A percentile compares a stretch with the other conserved stretches of the same genome.
Evolutionary conservation across 2,113 vertebrate species (phyloP).

Genomic region (Phodopus roborovskii): DNA sequence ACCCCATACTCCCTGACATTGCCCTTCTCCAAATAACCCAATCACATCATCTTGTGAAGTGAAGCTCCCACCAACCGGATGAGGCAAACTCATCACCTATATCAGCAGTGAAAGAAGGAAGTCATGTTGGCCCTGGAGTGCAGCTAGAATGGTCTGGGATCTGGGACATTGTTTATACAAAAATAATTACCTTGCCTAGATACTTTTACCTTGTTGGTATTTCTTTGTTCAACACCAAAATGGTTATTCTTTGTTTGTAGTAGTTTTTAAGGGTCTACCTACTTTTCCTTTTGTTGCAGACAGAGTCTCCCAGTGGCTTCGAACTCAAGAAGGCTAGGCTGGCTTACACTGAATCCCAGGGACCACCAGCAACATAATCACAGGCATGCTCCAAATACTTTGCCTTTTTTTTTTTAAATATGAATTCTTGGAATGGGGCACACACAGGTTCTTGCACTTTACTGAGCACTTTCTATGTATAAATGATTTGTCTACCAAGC

Average conservation of each 20-base stretch:
- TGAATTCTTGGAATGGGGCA: background rate
- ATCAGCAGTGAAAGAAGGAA: background rate
- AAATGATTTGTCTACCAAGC: fast-evolving
- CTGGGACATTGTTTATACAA: background rate
- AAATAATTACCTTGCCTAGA: background rate
- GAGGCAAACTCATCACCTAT: background rate
- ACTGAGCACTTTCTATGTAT: background rate
- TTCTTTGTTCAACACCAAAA: background rate
- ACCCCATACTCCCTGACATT: background rate
- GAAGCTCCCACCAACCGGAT: background rate
- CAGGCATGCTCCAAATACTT: background rate
- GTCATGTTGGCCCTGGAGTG: background rate
- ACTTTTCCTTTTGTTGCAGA: background rate
- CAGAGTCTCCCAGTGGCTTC: background rate
- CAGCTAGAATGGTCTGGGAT: background rate
- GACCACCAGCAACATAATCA: no score
- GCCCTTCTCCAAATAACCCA: background rate
- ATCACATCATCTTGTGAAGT: background rate
- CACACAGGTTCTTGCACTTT: no score
- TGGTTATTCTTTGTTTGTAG: background rate
- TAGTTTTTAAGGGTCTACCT: background rate
- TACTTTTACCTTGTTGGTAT: background rate
- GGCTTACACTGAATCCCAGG: background rate
- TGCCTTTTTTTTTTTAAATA: background rate
- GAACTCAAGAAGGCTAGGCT: background rate